phyloP scores from a whole-genome alignment of 2,797 vertebrate genomes.

The Mastacembelus armatus region DNA sequence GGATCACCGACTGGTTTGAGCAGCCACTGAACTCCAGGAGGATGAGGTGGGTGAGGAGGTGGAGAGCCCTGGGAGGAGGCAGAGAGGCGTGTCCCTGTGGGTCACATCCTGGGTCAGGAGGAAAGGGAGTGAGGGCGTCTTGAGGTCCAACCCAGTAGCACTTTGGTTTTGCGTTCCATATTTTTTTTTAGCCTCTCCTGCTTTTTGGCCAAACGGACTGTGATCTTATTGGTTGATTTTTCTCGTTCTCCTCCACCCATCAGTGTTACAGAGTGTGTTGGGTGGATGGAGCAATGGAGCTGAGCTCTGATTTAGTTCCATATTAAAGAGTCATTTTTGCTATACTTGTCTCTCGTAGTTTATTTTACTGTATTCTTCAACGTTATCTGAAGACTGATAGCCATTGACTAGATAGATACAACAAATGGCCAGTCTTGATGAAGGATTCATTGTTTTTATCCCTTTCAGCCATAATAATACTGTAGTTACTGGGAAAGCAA shows the following conservation, averaged over 20 bases:
- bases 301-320: slow-evolving; percentile 89
- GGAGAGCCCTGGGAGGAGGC: slow-evolving; percentile 69
- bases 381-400: neutral
- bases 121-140: slow-evolving; percentile 58
- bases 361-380: slow-evolving; percentile 4
- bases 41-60: slow-evolving; percentile 47
- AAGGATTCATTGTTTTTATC: too few species aligned
- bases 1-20: slow-evolving; percentile 39
- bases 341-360: slow-evolving; percentile 38
- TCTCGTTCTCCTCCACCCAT: slow-evolving; percentile 82
- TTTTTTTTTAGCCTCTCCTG: slow-evolving; percentile 88
- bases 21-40: slow-evolving; percentile 14
- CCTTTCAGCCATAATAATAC: too few species aligned
- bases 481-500: too few species aligned
- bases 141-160: slow-evolving; percentile 72
- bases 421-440: neutral
- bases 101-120: slow-evolving; percentile 51
- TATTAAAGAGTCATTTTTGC: slow-evolving; percentile 88
- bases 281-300: slow-evolving; percentile 85
- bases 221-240: slow-evolving; percentile 85
- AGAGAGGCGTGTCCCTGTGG: slow-evolving; percentile 45
- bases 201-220: slow-evolving; percentile 88
- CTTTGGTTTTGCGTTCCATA: slow-evolving; percentile 84
- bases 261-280: slow-evolving; percentile 84
- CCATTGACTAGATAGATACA: neutral